Evolutionary conservation across 37 sponge, comb jelly and placozoan species (phyloP).

Genomic region (Chondrosia reniformis): DNA sequence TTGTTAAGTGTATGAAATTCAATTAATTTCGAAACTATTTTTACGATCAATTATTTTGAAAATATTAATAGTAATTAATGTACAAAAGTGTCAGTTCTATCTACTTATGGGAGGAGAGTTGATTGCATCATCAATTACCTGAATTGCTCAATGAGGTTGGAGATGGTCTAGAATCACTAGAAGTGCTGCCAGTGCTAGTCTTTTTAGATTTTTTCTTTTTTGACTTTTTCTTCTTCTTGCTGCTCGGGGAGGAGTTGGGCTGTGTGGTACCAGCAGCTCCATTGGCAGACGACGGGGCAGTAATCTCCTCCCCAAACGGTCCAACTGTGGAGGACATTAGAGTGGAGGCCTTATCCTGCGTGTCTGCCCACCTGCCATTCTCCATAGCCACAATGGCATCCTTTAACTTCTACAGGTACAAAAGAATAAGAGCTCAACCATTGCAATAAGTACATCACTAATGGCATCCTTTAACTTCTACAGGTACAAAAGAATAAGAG

Average conservation of each 20-base stretch:
- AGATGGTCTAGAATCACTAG: constrained; percentile 1
- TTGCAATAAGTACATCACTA: no score
- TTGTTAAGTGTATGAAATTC: no score
- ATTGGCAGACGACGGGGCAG: neutral
- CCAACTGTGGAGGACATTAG: neutral
- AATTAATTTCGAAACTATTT: no score
- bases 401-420: neutral
- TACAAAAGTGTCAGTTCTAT: no score
- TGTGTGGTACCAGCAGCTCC: neutral
- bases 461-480: neutral
- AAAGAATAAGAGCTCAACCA: neutral
- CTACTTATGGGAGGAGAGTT: no score
- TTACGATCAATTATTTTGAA: no score
- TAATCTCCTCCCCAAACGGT: neutral
- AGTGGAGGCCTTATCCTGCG: neutral
- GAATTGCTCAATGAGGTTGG: neutral
- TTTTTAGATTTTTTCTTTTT: constrained; percentile 5
- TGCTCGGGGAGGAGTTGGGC: neutral
- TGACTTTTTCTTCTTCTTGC: neutral
- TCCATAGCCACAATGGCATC: neutral
- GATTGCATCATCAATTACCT: no score
- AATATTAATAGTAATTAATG: no score
- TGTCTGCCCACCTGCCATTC: neutral
- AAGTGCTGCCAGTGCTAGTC: neutral
- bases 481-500: neutral